phyloP scores from a whole-genome alignment of 2,113 vertebrate species.

The Taurulus bubalis region DNA sequence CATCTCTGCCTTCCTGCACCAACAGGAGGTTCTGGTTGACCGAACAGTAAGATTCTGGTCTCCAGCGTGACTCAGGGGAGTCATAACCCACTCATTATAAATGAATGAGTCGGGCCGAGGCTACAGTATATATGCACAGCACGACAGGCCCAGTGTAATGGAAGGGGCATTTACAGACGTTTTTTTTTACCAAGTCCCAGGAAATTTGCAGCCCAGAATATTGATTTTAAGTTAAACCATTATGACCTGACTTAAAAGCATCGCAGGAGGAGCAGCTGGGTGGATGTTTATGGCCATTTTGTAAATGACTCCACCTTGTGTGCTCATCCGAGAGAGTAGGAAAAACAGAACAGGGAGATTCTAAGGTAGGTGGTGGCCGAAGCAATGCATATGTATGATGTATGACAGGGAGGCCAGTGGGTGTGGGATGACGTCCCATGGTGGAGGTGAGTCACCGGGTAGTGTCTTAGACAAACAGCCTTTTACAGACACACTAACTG shows the following conservation, averaged over 20 bases:
- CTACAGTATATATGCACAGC: slow-evolving; percentile 65
- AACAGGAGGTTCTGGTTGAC: slow-evolving; percentile 71
- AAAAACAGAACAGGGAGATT: slow-evolving; percentile 44
- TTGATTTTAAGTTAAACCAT: slow-evolving; percentile 75
- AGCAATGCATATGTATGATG: slow-evolving; percentile 58
- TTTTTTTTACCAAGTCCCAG: slow-evolving; percentile 51
- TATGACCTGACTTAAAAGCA: slow-evolving; percentile 51
- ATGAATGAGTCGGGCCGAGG: slow-evolving; percentile 69
- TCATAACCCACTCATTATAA: slow-evolving; percentile 75
- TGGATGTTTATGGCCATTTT: slow-evolving; percentile 51
- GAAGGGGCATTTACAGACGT: slow-evolving; percentile 59
- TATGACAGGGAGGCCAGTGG: slow-evolving; percentile 45
- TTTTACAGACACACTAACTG: slow-evolving; percentile 46
- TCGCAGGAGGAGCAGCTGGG: slow-evolving; percentile 37
- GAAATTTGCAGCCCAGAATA: slow-evolving; percentile 67
- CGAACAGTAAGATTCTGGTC: slow-evolving; percentile 66
- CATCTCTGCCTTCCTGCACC: slow-evolving; percentile 47
- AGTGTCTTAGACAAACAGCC: slow-evolving; percentile 45
- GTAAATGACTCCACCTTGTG: slow-evolving; percentile 48
- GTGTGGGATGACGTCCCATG: slow-evolving; percentile 57
- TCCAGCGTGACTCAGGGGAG: slow-evolving; percentile 71
- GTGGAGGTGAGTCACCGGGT: slow-evolving; percentile 63
- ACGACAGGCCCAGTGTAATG: slow-evolving; percentile 62
- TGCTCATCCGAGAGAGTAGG: slow-evolving; percentile 26
- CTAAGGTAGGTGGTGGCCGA: slow-evolving; percentile 16